These are phyloP conservation scores for Laticauda colubrina DNA, from an alignment of 2,113 vertebrate genomes.

Conservation along the genomic window DNA sequence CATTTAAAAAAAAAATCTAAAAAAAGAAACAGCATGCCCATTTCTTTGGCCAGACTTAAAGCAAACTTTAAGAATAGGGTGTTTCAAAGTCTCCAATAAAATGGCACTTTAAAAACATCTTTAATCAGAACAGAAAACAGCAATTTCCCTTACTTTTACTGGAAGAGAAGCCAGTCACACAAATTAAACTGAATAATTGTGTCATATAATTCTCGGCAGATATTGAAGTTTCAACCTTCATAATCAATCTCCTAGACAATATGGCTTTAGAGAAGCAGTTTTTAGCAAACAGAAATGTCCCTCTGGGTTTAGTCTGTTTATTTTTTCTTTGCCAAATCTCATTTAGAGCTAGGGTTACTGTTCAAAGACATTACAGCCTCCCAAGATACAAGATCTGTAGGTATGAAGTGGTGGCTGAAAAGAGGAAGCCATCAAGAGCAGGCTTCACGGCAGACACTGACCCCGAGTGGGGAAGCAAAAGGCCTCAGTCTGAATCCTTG, in stretches of 20 bases:
- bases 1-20: background rate
- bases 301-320: constrained; percentile 82
- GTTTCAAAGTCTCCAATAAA: background rate
- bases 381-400: constrained; percentile 87
- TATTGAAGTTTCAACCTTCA: constrained; percentile 19
- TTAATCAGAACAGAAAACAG: constrained; percentile 7
- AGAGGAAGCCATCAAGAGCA: constrained; percentile 83
- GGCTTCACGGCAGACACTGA: constrained; percentile 80
- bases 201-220: constrained; percentile 15
- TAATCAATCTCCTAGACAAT: constrained; percentile 44
- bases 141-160: constrained; percentile 37
- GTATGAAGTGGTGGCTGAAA: constrained; percentile 83
- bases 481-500: constrained; percentile 73
- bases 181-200: constrained; percentile 39
- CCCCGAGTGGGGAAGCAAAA: constrained; percentile 64
- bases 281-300: constrained; percentile 52
- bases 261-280: constrained; percentile 55
- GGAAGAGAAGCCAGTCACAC: constrained; percentile 30
- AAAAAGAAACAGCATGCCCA: background rate
- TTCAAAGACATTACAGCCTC: constrained; percentile 92
- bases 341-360: constrained; percentile 93
- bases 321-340: constrained; percentile 92
- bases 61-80: background rate
- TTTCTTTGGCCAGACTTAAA: background rate
- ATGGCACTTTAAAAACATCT: background rate